Percentiles rank a stretch among this genome's conserved stretches.
phyloP scores from a whole-genome alignment of 2,797 vertebrate genomes.

The Phoxinus dragarum region DNA sequence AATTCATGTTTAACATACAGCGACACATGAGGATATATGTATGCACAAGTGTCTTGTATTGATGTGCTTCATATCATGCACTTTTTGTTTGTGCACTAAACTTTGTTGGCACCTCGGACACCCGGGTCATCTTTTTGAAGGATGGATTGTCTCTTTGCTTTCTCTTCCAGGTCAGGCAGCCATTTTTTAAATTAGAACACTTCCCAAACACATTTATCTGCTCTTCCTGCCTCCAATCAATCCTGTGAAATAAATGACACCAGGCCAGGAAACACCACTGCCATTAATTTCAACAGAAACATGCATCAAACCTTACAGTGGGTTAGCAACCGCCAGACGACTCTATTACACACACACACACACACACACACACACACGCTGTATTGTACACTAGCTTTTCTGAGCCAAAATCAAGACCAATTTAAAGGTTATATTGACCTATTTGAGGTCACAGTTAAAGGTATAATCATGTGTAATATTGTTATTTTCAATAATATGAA shows the following conservation, averaged over 20 bases:
- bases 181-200: slow-evolving; percentile 74
- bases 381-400: slow-evolving; percentile 2
- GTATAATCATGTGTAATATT: not conserved
- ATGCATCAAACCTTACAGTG: slow-evolving; percentile 68
- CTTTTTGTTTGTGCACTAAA: not conserved
- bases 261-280: slow-evolving; percentile 67
- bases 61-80: not conserved
- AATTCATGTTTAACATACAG: not conserved
- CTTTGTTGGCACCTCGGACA: slow-evolving; percentile 33
- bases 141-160: slow-evolving; percentile 68
- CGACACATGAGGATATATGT: not conserved
- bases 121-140: slow-evolving; percentile 58
- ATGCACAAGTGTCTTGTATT: not conserved
- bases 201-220: slow-evolving; percentile 75
- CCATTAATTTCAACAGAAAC: slow-evolving; percentile 76
- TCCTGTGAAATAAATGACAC: slow-evolving; percentile 77
- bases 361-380: not conserved
- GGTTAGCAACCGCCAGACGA: slow-evolving; percentile 32
- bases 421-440: not conserved
- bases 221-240: slow-evolving; percentile 76
- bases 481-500: not conserved
- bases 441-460: not conserved
- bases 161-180: slow-evolving; percentile 70
- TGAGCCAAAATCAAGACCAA: not conserved
- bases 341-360: slow-evolving; percentile 29